Evolutionary conservation across 2,888 invertebrate species (phyloP).

Genomic region (Eucera pruinosa): DNA sequence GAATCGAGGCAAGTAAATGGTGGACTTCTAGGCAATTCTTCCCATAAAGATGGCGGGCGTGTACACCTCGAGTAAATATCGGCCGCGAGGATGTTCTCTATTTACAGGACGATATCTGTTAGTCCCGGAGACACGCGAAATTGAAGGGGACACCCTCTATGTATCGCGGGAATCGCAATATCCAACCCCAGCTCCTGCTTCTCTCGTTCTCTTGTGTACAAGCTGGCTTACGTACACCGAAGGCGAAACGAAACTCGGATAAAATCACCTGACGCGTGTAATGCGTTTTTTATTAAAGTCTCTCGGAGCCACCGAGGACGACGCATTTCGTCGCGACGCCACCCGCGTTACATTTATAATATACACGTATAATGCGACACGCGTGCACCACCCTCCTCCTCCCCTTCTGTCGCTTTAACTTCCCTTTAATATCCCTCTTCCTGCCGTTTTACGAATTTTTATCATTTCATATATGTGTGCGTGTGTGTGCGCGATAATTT

Average conservation of each 20-base stretch:
- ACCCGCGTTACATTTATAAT: constrained; percentile 52
- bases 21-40: constrained; percentile 9
- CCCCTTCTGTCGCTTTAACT: constrained; percentile 26
- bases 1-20: neutral
- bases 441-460: constrained; percentile 26
- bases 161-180: constrained; percentile 70
- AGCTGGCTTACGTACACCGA: constrained; percentile 65
- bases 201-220: constrained; percentile 37
- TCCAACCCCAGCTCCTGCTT: constrained; percentile 40
- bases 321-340: neutral
- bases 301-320: neutral
- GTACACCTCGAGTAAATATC: constrained; percentile 55
- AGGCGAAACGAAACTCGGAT: constrained; percentile 71
- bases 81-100: constrained; percentile 57
- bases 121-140: constrained; percentile 66
- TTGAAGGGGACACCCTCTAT: constrained; percentile 70
- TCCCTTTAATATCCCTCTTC: constrained; percentile 9
- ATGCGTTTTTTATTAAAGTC: constrained; percentile 81
- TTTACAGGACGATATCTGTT: constrained; percentile 70
- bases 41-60: constrained; percentile 28
- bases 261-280: constrained; percentile 81
- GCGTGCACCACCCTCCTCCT: constrained; percentile 5
- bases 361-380: constrained; percentile 13
- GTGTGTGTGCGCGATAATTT: neutral
- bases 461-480: neutral